Conservation (phyloP, 2,888 invertebrate species). For the Dysmachus trigonus region DNA sequence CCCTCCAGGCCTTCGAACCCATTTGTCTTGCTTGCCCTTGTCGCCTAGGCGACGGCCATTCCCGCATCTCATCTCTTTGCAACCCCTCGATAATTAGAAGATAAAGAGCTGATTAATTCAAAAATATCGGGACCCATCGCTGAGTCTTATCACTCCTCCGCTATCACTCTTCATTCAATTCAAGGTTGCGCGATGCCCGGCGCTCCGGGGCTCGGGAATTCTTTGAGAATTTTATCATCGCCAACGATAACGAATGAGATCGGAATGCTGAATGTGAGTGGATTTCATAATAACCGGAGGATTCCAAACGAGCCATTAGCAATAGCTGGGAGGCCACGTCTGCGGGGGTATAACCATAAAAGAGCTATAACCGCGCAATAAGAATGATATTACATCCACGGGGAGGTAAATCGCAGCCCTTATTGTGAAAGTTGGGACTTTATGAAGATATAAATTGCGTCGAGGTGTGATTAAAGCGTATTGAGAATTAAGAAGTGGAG, state of each 20-base stretch:
- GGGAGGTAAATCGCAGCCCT: conserved; percentile 37
- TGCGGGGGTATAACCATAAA: conserved; percentile 37
- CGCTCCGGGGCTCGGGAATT: neutral
- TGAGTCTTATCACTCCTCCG: conserved; percentile 4
- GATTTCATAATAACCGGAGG: conserved; percentile 35
- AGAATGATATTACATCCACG: conserved; percentile 39
- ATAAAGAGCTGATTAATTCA: conserved; percentile 31
- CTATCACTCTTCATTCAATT: conserved; percentile 27
- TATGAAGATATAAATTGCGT: conserved; percentile 36
- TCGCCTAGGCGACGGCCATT: neutral
- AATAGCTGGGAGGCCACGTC: conserved; percentile 34
- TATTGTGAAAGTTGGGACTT: conserved; percentile 31
- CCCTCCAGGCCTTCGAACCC: neutral
- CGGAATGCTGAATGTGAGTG: conserved; percentile 37
- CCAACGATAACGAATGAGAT: conserved; percentile 40
- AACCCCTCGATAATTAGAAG: conserved; percentile 10
- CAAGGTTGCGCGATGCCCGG: neutral
- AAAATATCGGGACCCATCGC: conserved; percentile 12
- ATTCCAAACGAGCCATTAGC: conserved; percentile 38
- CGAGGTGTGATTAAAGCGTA: conserved; percentile 38
- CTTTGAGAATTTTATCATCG: conserved; percentile 35
- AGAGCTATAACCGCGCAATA: conserved; percentile 40
- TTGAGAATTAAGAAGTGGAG: conserved; percentile 32
- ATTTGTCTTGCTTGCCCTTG: neutral
- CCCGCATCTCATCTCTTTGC: neutral